Evolutionary conservation across 2,113 vertebrate species (phyloP).

Genomic region (Andinoacara biseriatus): DNA sequence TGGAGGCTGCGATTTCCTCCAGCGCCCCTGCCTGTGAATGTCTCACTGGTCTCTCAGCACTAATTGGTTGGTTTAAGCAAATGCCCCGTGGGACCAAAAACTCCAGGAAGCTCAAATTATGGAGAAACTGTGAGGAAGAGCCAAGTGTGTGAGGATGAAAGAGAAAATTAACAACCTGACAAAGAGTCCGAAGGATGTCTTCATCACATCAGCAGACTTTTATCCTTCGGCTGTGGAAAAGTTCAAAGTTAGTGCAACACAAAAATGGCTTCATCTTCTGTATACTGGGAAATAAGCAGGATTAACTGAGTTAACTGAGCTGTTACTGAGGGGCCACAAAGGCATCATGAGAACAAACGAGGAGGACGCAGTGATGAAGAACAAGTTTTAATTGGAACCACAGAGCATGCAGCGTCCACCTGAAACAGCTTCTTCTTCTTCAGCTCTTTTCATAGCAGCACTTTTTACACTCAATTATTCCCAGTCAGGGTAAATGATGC

Average conservation of each 20-base stretch:
- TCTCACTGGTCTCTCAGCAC: constrained; percentile 10
- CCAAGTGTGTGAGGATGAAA: neutral
- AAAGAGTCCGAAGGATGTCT: neutral
- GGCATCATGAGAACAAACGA: neutral
- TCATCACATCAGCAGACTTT: neutral
- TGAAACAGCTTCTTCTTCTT: constrained; percentile 1
- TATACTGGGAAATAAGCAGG: neutral
- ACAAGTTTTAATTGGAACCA: constrained; percentile 38
- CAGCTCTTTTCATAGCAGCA: constrained; percentile 39
- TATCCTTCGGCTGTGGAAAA: neutral
- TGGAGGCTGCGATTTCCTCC: neutral
- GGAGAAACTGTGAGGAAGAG: neutral
- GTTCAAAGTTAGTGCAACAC: neutral
- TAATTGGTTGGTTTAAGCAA: constrained; percentile 16
- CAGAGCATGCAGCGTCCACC: constrained; percentile 60
- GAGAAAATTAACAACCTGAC: neutral
- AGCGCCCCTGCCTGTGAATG: neutral
- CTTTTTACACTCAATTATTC: constrained; percentile 25
- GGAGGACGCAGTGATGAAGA: constrained; percentile 16
- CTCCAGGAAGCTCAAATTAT: neutral
- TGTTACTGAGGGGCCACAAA: neutral
- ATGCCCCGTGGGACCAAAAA: neutral
- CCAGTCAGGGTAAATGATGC: constrained; percentile 1
- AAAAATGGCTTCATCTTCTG: neutral
- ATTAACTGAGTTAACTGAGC: neutral